Evolutionary conservation across 2,113 vertebrate genomes (phyloP).

Genomic region (Hydropotes inermis): DNA sequence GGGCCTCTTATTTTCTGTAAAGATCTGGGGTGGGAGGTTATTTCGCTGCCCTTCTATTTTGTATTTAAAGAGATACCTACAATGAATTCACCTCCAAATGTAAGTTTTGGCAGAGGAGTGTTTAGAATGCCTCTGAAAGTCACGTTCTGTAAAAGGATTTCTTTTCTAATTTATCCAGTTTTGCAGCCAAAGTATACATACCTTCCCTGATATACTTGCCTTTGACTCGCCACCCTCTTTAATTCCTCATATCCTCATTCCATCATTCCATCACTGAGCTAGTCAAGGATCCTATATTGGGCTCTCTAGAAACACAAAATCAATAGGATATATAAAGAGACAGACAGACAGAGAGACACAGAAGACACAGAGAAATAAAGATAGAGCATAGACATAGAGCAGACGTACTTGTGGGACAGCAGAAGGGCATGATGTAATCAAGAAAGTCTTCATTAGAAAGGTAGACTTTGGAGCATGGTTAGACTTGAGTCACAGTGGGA

Average conservation of each 20-base stretch:
- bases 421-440: not conserved
- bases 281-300: not conserved
- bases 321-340: not conserved
- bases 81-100: slow-evolving; percentile 45
- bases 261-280: not conserved
- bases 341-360: not conserved
- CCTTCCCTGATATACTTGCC: not conserved
- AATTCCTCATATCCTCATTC: not conserved
- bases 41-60: slow-evolving; percentile 49
- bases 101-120: slow-evolving; percentile 42
- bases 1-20: slow-evolving; percentile 76
- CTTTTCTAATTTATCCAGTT: slow-evolving; percentile 23
- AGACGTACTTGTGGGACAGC: not conserved
- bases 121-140: not conserved
- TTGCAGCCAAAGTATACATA: not conserved
- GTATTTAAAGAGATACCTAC: slow-evolving; percentile 60
- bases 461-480: not conserved
- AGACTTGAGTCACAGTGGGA: not conserved
- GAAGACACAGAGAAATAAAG: not conserved
- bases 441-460: not conserved
- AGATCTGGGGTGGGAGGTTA: slow-evolving; percentile 67
- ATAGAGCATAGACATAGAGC: not conserved
- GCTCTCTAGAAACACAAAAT: not conserved
- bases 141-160: slow-evolving; percentile 16
- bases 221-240: not conserved